Evolutionary conservation across 2,113 vertebrate genomes (phyloP).

Genomic region (Apodemus speciosus): DNA sequence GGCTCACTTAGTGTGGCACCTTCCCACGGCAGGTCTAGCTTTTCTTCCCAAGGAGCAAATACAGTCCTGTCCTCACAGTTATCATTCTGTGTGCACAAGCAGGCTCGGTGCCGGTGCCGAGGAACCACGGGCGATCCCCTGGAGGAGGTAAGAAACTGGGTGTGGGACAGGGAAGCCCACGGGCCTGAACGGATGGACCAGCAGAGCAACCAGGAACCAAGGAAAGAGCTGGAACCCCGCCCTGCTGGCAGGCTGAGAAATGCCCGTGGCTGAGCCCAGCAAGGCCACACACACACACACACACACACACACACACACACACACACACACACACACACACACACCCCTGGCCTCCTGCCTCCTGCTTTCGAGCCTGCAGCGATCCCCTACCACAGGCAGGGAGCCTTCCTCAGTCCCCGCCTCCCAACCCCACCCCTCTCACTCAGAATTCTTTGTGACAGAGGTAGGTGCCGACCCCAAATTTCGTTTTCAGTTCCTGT

Average conservation of each 20-base stretch:
- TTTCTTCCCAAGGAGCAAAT: neutral
- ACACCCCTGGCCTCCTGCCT: neutral
- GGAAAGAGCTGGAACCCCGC: neutral
- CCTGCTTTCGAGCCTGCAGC: accelerated
- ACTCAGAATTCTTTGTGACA: neutral
- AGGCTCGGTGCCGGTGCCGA: neutral
- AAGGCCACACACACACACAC: no score
- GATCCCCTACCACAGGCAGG: no score
- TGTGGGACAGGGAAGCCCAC: neutral
- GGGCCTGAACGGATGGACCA: accelerated
- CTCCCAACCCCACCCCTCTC: accelerated
- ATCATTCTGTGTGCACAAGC: accelerated
- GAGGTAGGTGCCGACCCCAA: neutral
- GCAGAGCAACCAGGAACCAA: neutral
- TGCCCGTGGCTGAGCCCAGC: neutral
- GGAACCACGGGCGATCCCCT: neutral
- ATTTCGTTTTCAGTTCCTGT: neutral
- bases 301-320: no score
- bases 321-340: no score
- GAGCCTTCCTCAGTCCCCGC: neutral
- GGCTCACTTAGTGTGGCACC: accelerated
- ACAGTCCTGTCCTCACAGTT: neutral
- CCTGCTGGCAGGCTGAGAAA: neutral
- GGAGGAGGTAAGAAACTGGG: neutral
- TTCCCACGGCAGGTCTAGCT: neutral